Base-by-base conservation (phyloP, 2,888 invertebrate genomes). In the Cyrtodaria siliqua region DNA sequence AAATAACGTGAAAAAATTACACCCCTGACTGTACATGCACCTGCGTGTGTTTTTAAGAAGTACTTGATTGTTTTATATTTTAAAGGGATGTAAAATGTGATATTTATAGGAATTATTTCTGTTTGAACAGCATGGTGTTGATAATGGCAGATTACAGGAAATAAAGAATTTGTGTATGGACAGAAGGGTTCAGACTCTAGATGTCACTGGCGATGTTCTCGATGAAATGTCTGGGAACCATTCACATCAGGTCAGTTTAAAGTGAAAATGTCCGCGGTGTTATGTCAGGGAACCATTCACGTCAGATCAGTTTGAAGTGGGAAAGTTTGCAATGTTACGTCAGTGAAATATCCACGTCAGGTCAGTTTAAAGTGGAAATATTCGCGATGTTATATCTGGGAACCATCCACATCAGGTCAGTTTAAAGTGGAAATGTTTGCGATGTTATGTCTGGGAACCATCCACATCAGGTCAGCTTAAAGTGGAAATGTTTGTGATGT, bases 341-440 rank as follows among this genome's bases (percentile, higher is more conserved):
- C 82, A 12, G 81, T 79, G 6, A 75, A 82, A 33, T 69, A 84
- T 71, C 85, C 89, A 24, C 87, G 88, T 60, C 87, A 89, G 87
- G 88, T 88, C 66, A 23, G 23, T 18, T 33, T 57, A 16, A 20
- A n/a, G n/a, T n/a, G n/a, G n/a, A n/a, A n/a, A n/a, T n/a, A n/a
- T n/a, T n/a, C n/a, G n/a, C n/a, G n/a, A n/a, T n/a, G n/a, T n/a
- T n/a, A n/a, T n/a, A n/a, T n/a, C n/a, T n/a, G n/a, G n/a, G n/a
- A n/a, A n/a, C n/a, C n/a, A n/a, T n/a, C n/a, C n/a, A n/a, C n/a
- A n/a, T n/a, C n/a, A n/a, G n/a, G n/a, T n/a, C n/a, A n/a, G n/a
- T n/a, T n/a, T n/a, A n/a, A n/a, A n/a, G n/a, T 6, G 73, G 64
- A 33, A 26, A 62, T 29, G 53, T 73, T 2, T 61, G 88, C 16